These are phyloP conservation scores for Muscicapa adusta DNA, from an alignment of 2,113 vertebrate genomes.

Conservation along the genomic window DNA sequence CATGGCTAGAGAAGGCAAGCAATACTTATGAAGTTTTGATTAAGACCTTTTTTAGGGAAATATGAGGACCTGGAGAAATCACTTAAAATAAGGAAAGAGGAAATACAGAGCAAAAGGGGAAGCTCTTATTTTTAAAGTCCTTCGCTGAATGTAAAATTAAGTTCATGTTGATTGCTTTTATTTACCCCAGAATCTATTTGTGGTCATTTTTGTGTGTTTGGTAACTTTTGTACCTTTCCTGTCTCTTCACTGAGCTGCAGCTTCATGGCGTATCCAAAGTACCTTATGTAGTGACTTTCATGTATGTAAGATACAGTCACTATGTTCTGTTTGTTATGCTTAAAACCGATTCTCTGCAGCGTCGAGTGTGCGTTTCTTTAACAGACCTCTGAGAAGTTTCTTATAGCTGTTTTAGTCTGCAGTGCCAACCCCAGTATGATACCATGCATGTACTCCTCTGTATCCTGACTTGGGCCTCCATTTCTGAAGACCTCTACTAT, in stretches of 20 bases:
- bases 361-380: background rate
- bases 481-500: background rate
- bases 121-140: background rate
- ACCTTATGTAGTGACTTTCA: background rate
- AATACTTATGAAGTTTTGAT: background rate
- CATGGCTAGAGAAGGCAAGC: background rate
- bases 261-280: background rate
- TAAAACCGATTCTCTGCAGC: background rate
- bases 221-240: background rate
- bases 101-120: background rate
- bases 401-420: background rate
- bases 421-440: background rate
- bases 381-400: background rate
- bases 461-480: rapidly evolving
- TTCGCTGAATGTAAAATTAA: background rate
- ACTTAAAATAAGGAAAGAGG: background rate
- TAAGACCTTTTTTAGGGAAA: background rate
- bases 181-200: background rate
- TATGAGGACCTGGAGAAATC: background rate
- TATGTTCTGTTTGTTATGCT: background rate
- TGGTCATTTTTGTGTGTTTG: background rate
- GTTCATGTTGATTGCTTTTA: background rate
- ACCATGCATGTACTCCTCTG: rapidly evolving
- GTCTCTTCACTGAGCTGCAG: background rate
- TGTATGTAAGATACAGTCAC: background rate